Evolutionary conservation across 1,140 invertebrate species (phyloP), one percentile per base, ranked within the genome.

Genomic region (Eufriesea mexicana): DNA sequence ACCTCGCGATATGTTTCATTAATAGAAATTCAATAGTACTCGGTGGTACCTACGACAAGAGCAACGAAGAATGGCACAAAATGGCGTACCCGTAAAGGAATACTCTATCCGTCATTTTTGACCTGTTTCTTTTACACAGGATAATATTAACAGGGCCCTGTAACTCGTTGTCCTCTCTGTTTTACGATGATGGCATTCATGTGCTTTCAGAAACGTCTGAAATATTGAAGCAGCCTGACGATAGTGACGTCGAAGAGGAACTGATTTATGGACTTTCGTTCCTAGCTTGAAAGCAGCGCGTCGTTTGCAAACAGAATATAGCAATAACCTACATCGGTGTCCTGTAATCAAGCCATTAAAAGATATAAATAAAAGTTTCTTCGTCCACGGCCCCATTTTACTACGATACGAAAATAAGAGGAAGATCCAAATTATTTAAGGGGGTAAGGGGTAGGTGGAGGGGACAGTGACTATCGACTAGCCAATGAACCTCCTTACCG

Each of bases 201-300:
- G 68, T 71, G 68, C 68, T 71, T 23, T 71, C 47, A 71, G 35
- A 51, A 51, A 7, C 49, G 68, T 10, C 47, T 71, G 25, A 71
- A 71, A 71, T 71, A 71, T 71, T 71, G 47, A 71, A 12, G 25
- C 28, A 45, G 35, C 2, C 47, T 28, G 68, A 25, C 47, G 16
- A 1, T 8, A 28, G 25, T 35, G n/a, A 25, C 25, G 25, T 54
- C 10, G 47, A 49, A 28, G 25, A 49, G 9, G 25, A 71, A 71
- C 10, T 23, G 68, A 71, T 51, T 54, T 51, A 23, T 51, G 18
- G 10, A 70, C 25, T 18, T 10, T 49, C 45, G n/a, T 28, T 28
- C 16, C 7, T 10, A 28, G 16, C 25, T 42, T 64, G 28, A 28
- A 64, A 42, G 9, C 35, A 23, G 4, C 51, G 51, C 51, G 4